A percentile compares a stretch with the other conserved stretches of the same genome.
phyloP scores from a whole-genome alignment of 2,888 invertebrate genomes.

The Oxyteleia sp. region DNA sequence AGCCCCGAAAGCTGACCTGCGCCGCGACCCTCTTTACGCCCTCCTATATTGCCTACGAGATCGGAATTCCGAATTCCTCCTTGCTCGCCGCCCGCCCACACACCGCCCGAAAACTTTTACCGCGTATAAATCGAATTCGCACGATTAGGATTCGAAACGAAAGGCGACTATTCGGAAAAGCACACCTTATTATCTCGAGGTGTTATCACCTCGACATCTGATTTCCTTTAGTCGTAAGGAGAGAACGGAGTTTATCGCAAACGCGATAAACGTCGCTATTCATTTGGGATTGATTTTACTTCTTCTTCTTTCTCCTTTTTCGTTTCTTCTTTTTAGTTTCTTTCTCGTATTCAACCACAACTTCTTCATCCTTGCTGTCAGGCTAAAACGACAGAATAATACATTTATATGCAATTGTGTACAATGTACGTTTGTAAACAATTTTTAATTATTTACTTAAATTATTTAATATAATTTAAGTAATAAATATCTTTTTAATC shows the following conservation, averaged over 20 bases:
- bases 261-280: not conserved
- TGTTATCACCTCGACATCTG: conserved; percentile 67
- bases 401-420: too few relatives aligned
- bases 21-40: conserved; percentile 76
- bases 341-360: too few relatives aligned
- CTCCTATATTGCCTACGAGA: conserved; percentile 84
- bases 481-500: too few relatives aligned
- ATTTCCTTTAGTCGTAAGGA: conserved; percentile 16
- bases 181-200: conserved; percentile 65
- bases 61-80: conserved; percentile 80
- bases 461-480: too few relatives aligned
- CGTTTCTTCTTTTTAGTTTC: too few relatives aligned
- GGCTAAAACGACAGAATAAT: too few relatives aligned
- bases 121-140: conserved; percentile 74
- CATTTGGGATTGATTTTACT: conserved; percentile 8
- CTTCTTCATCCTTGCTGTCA: not conserved
- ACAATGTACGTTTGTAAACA: too few relatives aligned
- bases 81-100: conserved; percentile 31
- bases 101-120: conserved; percentile 67
- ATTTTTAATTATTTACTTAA: too few relatives aligned
- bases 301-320: too few relatives aligned
- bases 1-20: conserved; percentile 80
- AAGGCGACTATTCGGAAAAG: conserved; percentile 56
- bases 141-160: conserved; percentile 73
- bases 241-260: too few relatives aligned